These are phyloP conservation scores for Microchirus variegatus DNA, from an alignment of 2,797 vertebrate genomes.

Conservation along the genomic window DNA sequence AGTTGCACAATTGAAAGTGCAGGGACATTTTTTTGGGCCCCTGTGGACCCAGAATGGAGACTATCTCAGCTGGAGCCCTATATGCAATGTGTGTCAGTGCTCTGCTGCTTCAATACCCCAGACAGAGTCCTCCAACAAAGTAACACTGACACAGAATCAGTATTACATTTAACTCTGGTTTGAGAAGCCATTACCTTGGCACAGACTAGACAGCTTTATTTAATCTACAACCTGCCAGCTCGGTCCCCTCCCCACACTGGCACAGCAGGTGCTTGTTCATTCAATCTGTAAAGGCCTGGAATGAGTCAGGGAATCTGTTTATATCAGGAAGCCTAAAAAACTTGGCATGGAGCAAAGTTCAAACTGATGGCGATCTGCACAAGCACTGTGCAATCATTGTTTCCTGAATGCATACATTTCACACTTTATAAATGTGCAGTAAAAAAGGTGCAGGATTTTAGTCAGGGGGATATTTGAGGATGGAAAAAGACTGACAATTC, in stretches of 20 bases:
- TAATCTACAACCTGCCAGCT: conserved; percentile 79
- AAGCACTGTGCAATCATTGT: conserved; percentile 34
- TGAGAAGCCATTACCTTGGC: conserved; percentile 80
- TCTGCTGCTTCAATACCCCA: conserved; percentile 37
- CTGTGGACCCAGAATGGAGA: conserved; percentile 34
- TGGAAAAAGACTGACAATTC: conserved; percentile 2
- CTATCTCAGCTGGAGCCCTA: conserved; percentile 47
- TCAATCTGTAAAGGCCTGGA: conserved; percentile 71
- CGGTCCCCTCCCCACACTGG: conserved; percentile 68
- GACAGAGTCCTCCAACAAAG: conserved; percentile 66
- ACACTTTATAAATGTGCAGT: conserved; percentile 8
- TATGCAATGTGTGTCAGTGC: conserved; percentile 22
- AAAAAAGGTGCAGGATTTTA: too few species aligned
- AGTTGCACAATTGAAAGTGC: conserved; percentile 20
- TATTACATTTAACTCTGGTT: conserved; percentile 76
- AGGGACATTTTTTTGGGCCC: conserved; percentile 18
- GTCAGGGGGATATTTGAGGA: not conserved
- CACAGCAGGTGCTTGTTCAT: conserved; percentile 75
- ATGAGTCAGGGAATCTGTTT: conserved; percentile 69
- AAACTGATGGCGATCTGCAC: conserved; percentile 48
- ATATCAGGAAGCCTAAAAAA: conserved; percentile 63
- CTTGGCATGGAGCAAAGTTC: conserved; percentile 65
- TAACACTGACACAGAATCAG: conserved; percentile 69
- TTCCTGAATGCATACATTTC: conserved; percentile 16
- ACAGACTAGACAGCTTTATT: conserved; percentile 80